phyloP scores from a whole-genome alignment of 2,797 vertebrate species.

The Mus minutoides region DNA sequence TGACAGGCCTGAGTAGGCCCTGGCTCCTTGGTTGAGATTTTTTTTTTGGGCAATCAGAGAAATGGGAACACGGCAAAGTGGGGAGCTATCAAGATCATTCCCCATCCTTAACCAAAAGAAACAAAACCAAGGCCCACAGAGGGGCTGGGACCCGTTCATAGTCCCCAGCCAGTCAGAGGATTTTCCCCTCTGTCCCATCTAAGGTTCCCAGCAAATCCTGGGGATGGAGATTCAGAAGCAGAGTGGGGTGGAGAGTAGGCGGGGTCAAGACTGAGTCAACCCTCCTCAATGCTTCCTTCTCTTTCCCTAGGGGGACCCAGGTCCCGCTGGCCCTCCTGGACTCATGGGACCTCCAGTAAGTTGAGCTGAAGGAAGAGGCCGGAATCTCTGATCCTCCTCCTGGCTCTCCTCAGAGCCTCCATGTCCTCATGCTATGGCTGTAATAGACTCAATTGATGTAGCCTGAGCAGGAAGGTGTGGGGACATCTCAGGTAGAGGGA shows the following conservation, averaged over 20 bases:
- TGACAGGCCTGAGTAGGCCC: not conserved
- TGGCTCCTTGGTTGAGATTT: not conserved
- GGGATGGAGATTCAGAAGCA: not conserved
- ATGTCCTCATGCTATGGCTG: fast-evolving
- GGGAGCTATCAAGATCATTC: not conserved
- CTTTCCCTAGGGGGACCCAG: slow-evolving; percentile 90
- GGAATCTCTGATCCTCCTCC: not conserved
- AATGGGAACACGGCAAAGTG: not conserved
- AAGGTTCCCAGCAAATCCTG: not conserved
- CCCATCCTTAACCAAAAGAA: not conserved
- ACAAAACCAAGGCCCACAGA: not conserved
- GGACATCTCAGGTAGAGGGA: not conserved
- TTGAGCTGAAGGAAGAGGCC: slow-evolving; percentile 51
- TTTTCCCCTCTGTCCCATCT: fast-evolving
- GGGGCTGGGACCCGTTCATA: not conserved
- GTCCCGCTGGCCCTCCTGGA: slow-evolving; percentile 91
- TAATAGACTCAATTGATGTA: not conserved
- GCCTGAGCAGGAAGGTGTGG: not conserved
- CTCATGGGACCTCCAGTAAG: slow-evolving; percentile 95
- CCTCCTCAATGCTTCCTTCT: not conserved
- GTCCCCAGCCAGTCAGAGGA: not conserved
- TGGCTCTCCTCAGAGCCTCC: not conserved
- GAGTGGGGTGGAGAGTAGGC: not conserved
- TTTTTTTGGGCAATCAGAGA: slow-evolving; percentile 30
- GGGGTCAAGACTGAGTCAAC: not conserved